Base-by-base conservation (phyloP, 2,888 invertebrate species). In the Agriopis aurantiaria region DNA sequence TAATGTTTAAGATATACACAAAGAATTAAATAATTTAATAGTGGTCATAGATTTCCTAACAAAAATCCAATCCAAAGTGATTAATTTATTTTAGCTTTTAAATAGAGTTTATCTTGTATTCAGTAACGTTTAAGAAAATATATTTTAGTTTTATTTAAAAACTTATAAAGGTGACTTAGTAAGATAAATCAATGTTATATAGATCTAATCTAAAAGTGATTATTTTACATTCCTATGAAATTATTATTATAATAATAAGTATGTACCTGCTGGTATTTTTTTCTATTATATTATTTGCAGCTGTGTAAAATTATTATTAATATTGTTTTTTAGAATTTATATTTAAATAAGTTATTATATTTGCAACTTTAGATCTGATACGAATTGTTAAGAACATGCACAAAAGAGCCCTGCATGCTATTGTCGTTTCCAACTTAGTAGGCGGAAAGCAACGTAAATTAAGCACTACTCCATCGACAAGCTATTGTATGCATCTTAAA, bases 141-240 rank as follows among this genome's bases (percentile, higher is more conserved):
- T 48, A 63, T 46, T 63, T 60, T 69, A 68, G 41, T 45, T 52
- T 57, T 52, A 51, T 41, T 55, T 51, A 5, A 52, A 48, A 59
- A 49, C 57, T 3, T 64, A 12, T 58, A 64, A 64, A 43, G 17
- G 48, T 60, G 55, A 48, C 14, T n/a, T 48, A 53, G 45, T 69
- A 65, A 65, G 69, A 51, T 68, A 60, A 62, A 62, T 62, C n/a
- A 55, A 58, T 58, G 46, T 65, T 60, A 65, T 65, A 65, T 69
- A 65, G 64, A 69, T 69, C 69, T 65, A 65, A 69, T 65, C 69
- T 69, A 69, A 69, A 69, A 61, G 60, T 69, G 65, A 65, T 69
- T 53, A 60, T 56, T 51, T 69, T 56, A 69, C 69, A 69, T 69
- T 69, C 63, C 67, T 71, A 60, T 55, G 48, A 53, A 59, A 62